Base-by-base conservation (phyloP, 2,797 vertebrate genomes). In the Tapera naevia region DNA sequence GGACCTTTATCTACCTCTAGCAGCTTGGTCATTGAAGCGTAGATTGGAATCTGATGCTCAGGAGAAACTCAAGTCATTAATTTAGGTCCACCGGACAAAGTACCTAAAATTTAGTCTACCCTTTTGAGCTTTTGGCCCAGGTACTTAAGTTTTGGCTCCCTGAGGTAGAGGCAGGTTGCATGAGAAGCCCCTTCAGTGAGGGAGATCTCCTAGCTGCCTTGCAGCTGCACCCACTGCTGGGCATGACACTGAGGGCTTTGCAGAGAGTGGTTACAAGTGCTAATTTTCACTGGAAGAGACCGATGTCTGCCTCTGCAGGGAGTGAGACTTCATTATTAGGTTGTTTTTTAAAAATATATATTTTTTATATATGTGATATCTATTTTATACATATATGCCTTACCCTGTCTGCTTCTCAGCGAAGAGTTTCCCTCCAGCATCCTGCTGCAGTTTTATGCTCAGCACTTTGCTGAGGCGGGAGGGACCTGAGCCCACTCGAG, bases 181-280 rank as follows among this genome's bases (percentile, higher is more conserved):
- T 13, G 27, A 69, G 24, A 80, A 70, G 24, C 37, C 41, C 11
- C 24, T 73, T 56, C n/a, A 58, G 58, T 2, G 1, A 60, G 61
- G 19, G 33, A 37, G 30, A 13, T 73, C 37, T 60, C 71, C 12
- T 54, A 7, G 24, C 51, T 6, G 9, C 30, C 46, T 53, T 0
- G 4, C 64, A 43, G 58, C 23, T 0, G 8, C 19, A 39, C 25
- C 6, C 21, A 5, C 7, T 39, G 50, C 41, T 48, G 3, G 0
- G 46, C 0, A 1, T 53, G 64, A 4, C 1, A 3, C 50, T 50
- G 51, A 50, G 43, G 35, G 39, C 56, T 88, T 51, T 74, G 35
- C 58, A n/a, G 67, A 54, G 66, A 64, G 33, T 18, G 35, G 43
- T 73, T 73, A 19, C 10, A 50, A 45, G 67, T 22, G 54, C 25